phyloP scores from a whole-genome alignment of 1,140 invertebrate genomes.

The Nasonia longicornis region DNA sequence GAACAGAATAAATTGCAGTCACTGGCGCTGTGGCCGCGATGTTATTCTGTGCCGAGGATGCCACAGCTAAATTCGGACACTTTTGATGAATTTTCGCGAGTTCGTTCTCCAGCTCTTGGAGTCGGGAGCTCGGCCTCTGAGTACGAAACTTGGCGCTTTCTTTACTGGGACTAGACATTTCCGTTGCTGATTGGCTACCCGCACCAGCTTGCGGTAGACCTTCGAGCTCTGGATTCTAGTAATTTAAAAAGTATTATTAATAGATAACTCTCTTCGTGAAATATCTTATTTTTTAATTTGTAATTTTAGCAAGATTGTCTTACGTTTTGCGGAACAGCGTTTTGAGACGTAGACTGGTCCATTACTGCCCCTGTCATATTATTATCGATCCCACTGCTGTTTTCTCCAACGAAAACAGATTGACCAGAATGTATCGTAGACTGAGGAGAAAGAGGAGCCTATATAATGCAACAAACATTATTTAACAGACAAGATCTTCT shows the following conservation, averaged over 20 bases:
- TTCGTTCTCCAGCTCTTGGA: conserved; percentile 66
- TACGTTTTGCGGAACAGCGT: conserved; percentile 51
- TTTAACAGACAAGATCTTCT: no score
- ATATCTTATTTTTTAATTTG: no score
- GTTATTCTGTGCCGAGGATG: conserved; percentile 55
- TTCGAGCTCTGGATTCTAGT: conserved; percentile 24
- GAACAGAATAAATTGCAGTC: conserved; percentile 46
- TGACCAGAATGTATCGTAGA: conserved; percentile 63
- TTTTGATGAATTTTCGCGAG: conserved; percentile 64
- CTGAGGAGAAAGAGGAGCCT: conserved; percentile 69
- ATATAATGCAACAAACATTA: conserved; percentile 29
- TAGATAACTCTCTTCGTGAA: background rate
- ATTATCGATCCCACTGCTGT: conserved; percentile 35
- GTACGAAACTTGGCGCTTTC: conserved; percentile 59
- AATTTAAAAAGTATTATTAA: background rate
- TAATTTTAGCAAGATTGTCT: background rate
- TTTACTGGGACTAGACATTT: conserved; percentile 65
- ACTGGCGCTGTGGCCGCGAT: conserved; percentile 57
- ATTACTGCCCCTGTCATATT: conserved; percentile 23
- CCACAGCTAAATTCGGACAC: conserved; percentile 48
- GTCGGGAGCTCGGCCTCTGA: conserved; percentile 61
- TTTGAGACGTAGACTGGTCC: conserved; percentile 45
- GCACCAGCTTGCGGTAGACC: conserved; percentile 3
- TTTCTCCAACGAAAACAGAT: conserved; percentile 43
- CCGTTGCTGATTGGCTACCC: conserved; percentile 49